Base-by-base conservation (phyloP, 2,113 vertebrate genomes). In the Dolichallabes microphthalmus region DNA sequence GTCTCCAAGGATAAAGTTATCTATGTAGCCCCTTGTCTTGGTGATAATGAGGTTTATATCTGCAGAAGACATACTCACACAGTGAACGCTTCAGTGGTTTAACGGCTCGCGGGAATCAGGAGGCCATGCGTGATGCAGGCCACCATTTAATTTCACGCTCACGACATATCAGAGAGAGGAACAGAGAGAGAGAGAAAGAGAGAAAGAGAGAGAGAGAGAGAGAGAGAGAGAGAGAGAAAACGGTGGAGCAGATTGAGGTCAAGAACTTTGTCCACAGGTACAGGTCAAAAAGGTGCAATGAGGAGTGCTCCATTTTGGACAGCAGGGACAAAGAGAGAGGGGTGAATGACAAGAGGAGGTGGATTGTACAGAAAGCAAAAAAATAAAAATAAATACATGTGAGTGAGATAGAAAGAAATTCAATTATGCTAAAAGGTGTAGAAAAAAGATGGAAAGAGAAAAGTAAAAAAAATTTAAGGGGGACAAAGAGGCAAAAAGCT, bases 81-180 rank as follows among this genome's bases (percentile, higher is more conserved):
- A 66, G 14, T 22, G 20, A 80, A 79, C 8, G 82, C 82, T 86
- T 20, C 53, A 61, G 20, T 5, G 30, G 32, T 63, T 82, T 82
- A 78, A 79, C 30, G 69, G 74, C 19, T 63, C 45, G 22, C n/a
- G 11, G 71, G 50, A 83, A 79, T 73, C 73, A 19, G 74, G 69
- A 86, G 68, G 45, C 61, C 55, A 61, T 53, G 74, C 58, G 63
- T 84, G 87, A 88, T 66, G 60, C 25, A 20, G 61, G 5, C 57
- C 22, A 19, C 75, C 75, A 32, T 87, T 87, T 89, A 66, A 89
- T 87, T 87, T 88, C 84, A 84, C 63, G 82, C 87, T 84, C 77
- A 80, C 78, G 35, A 82, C 82, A 66, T 39, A 64, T 60, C 30
- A 66, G 5, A 25, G 71, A 66, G 82, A 17, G 45, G 32, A 27